Percentiles rank a stretch among this genome's conserved stretches.
phyloP scores from a whole-genome alignment of 1,140 invertebrate genomes.

The Samia ricini region DNA sequence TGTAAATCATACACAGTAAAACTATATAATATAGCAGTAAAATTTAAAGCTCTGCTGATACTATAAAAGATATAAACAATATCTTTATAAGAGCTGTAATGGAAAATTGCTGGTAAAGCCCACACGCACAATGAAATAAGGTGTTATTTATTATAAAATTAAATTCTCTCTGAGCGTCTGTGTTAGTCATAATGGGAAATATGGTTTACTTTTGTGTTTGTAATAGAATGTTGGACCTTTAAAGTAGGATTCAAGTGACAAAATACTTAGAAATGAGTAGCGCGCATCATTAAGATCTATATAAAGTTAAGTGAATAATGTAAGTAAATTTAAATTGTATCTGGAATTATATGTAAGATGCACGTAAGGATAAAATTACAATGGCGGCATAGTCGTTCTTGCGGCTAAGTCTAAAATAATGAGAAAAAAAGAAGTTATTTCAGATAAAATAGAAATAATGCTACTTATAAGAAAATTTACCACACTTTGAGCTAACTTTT shows the following conservation, averaged over 20 bases:
- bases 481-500: too few relatives aligned
- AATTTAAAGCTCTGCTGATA: not conserved
- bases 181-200: not conserved
- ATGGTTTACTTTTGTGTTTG: not conserved
- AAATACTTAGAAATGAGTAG: not conserved
- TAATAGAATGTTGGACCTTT: not conserved
- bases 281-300: too few relatives aligned
- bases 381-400: too few relatives aligned
- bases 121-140: not conserved
- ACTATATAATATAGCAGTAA: not conserved
- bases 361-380: too few relatives aligned
- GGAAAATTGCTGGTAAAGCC: not conserved
- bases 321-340: too few relatives aligned
- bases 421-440: too few relatives aligned
- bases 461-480: too few relatives aligned
- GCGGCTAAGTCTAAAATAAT: too few relatives aligned
- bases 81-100: not conserved
- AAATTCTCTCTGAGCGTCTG: not conserved
- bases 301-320: too few relatives aligned
- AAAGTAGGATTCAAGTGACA: not conserved
- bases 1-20: too few relatives aligned
- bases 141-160: not conserved
- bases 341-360: too few relatives aligned
- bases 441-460: too few relatives aligned
- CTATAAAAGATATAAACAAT: not conserved